Base-by-base conservation (phyloP, 2,888 invertebrate genomes). In the Aporophyla lueneburgensis region DNA sequence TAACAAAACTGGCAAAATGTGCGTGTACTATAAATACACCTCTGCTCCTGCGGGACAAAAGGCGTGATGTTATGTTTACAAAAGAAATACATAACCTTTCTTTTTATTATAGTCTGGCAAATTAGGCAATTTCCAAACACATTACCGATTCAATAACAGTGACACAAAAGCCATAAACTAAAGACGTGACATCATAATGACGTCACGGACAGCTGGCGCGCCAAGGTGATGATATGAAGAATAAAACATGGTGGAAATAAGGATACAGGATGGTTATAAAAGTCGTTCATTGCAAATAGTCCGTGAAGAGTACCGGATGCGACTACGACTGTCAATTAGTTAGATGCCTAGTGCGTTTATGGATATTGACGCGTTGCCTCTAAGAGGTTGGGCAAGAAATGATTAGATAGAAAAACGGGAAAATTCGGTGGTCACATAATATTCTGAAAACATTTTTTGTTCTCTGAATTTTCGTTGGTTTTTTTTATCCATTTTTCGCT, bases 231-330 rank as follows among this genome's bases (percentile, higher is more conserved):
- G 24, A 76, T 93, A 92, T 89, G 59, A 27, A 74, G 33, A 74
- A 80, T 65, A 68, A 92, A 91, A 92, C 51, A 76, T 89, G 89
- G 87, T 87, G 90, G 86, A 90, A 89, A 93, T 94, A 94, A 92
- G 91, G 90, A 91, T 91, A 94, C 91, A 92, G 87, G 82, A 24
- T 84, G 89, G 93, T 90, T 93, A 92, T 95, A 95, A 95, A 95
- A 93, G 91, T 94, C 92, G 90, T 93, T 93, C 93, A 93, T 93
- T 92, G 94, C 93, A 93, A 95, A 95, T 94, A 95, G 94, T 93
- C 93, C 89, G 94, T 95, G 95, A 95, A 96, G 91, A 90, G 91
- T 86, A 83, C 91, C 93, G 93, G 94, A 92, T 93, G 94, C 89
- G 87, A 79, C 78, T 89, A 92, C 86, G 90, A 85, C 85, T 87